Conservation (phyloP, 2,888 invertebrate genomes). For the Coenonympha arcania region DNA sequence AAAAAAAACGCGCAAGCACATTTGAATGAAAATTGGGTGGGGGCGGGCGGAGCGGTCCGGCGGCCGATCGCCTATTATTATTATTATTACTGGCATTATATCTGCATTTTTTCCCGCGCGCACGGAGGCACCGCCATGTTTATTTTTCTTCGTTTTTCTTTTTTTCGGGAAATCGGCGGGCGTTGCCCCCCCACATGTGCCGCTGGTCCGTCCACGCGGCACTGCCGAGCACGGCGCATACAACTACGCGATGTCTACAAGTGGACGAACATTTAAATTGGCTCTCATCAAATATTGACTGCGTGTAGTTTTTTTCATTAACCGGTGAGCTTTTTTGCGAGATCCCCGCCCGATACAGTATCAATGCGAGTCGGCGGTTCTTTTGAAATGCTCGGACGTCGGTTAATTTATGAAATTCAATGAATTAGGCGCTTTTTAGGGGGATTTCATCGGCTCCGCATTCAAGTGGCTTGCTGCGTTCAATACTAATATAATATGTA, state of each 20-base stretch:
- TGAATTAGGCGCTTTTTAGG: conserved; percentile 22
- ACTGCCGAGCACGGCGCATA: too few relatives aligned
- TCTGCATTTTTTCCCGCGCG: conserved; percentile 72
- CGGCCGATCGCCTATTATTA: conserved; percentile 71
- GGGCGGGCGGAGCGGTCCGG: conserved; percentile 50
- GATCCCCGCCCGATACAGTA: conserved; percentile 43
- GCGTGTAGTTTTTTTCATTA: conserved; percentile 72
- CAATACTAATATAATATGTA: background rate
- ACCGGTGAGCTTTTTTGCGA: conserved; percentile 60
- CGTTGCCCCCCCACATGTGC: conserved; percentile 49
- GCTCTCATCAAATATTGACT: conserved; percentile 74
- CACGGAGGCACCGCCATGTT: conserved; percentile 60
- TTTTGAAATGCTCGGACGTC: conserved; percentile 39
- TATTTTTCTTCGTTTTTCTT: conserved; percentile 65
- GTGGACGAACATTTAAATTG: conserved; percentile 74
- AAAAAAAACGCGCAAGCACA: conserved; percentile 63
- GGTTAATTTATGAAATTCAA: conserved; percentile 26
- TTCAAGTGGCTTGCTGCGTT: conserved; percentile 5
- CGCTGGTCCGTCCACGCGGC: conserved; percentile 26
- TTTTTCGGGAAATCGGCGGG: conserved; percentile 64
- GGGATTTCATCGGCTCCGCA: conserved; percentile 11
- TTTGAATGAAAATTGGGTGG: conserved; percentile 73
- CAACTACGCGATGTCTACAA: conserved; percentile 74
- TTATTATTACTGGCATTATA: conserved; percentile 74
- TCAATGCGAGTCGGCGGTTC: conserved; percentile 53